phyloP scores from a whole-genome alignment of 2,113 vertebrate genomes.

The Willisornis vidua region DNA sequence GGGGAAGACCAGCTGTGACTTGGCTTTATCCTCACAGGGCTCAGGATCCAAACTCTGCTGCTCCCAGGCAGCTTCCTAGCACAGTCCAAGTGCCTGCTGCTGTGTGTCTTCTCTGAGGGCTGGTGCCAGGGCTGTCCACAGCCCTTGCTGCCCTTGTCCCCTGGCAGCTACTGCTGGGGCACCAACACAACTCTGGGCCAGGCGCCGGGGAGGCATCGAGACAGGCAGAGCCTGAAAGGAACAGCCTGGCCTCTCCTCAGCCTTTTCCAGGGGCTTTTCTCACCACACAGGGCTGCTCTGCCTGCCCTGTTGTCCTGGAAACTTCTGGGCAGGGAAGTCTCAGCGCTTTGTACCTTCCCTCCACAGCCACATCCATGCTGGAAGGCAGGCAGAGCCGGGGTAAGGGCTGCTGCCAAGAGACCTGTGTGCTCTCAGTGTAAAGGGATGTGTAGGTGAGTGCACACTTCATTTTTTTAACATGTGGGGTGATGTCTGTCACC shows the following conservation, averaged over 20 bases:
- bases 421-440: rapidly evolving
- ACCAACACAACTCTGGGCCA: not conserved
- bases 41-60: not conserved
- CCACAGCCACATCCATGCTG: not conserved
- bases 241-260: not conserved
- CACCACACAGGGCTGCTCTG: not conserved
- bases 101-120: not conserved
- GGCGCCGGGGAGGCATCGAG: not conserved
- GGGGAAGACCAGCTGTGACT: not conserved
- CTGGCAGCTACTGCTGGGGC: not conserved
- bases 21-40: not conserved
- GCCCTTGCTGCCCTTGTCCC: not conserved
- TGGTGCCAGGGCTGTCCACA: not conserved
- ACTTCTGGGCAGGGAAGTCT: not conserved
- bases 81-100: rapidly evolving
- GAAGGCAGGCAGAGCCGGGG: not conserved
- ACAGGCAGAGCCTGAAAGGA: not conserved
- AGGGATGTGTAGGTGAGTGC: not conserved
- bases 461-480: not conserved
- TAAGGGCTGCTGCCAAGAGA: not conserved
- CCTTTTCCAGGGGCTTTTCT: not conserved
- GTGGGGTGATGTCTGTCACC: rapidly evolving
- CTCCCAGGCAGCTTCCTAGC: not conserved
- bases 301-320: not conserved
- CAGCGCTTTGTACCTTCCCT: not conserved